These are phyloP conservation scores for Atrichornis clamosus DNA, from an alignment of 2,113 vertebrate genomes.

Conservation along the genomic window DNA sequence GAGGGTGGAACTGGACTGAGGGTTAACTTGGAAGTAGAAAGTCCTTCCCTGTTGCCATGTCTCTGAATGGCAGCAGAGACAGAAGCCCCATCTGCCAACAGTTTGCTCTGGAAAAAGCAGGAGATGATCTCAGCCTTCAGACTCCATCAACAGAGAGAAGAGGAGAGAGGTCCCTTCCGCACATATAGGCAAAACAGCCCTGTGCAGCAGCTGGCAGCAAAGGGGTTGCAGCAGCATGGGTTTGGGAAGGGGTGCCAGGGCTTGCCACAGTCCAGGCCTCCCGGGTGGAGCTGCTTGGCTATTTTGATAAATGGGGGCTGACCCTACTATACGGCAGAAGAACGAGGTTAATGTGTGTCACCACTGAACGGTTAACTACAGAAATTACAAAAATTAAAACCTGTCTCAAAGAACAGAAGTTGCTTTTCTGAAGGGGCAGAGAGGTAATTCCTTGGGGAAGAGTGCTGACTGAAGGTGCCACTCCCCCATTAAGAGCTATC, in stretches of 20 bases:
- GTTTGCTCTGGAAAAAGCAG: background rate
- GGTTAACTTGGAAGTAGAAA: background rate
- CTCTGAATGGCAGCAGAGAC: background rate
- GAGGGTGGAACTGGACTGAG: background rate
- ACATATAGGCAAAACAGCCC: background rate
- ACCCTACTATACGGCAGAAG: background rate
- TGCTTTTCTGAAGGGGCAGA: background rate
- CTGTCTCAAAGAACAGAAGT: background rate
- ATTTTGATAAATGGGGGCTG: background rate
- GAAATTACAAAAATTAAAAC: background rate
- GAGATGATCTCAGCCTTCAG: background rate
- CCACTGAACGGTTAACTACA: background rate
- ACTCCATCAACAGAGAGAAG: background rate
- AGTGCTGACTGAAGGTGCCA: accelerated
- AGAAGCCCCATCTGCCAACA: background rate
- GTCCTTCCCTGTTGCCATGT: background rate
- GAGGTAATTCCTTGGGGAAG: background rate
- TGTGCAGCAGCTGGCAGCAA: background rate
- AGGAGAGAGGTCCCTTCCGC: background rate
- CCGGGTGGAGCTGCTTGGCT: background rate
- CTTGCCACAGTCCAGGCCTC: background rate
- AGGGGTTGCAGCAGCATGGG: background rate
- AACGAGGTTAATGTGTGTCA: background rate
- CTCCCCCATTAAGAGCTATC: background rate
- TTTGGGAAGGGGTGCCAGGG: background rate